A percentile compares a stretch with the other conserved stretches of the same genome.
phyloP scores from a whole-genome alignment of 23 tunicate genomes.

The Phallusia fumigata region DNA sequence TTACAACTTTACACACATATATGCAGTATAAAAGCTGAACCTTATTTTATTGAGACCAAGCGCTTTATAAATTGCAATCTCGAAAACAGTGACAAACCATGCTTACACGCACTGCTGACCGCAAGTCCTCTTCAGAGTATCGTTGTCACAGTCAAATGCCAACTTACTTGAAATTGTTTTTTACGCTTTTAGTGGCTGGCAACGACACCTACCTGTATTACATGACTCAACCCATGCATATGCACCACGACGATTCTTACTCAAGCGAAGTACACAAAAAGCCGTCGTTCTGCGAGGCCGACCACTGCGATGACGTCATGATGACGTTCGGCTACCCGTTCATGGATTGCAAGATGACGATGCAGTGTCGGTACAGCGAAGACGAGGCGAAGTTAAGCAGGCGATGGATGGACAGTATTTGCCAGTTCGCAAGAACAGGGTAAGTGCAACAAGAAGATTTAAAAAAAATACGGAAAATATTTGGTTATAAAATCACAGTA shows the following conservation, averaged over 20 bases:
- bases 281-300: slow-evolving; percentile 17
- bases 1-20: too few species aligned
- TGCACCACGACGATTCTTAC: neutral
- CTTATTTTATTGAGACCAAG: too few species aligned
- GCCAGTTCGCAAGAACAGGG: slow-evolving; percentile 23
- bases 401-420: slow-evolving; percentile 14
- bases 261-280: neutral
- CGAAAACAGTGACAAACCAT: too few species aligned
- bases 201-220: slow-evolving; percentile 8
- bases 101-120: too few species aligned
- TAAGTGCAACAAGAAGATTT: neutral
- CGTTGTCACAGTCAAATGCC: too few species aligned
- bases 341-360: neutral
- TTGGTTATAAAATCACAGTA: too few species aligned
- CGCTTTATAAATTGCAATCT: too few species aligned
- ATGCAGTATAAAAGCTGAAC: too few species aligned
- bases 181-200: neutral
- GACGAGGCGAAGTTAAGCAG: slow-evolving; percentile 26
- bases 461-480: too few species aligned
- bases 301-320: slow-evolving; percentile 28
- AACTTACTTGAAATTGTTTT: too few species aligned
- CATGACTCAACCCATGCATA: slow-evolving; percentile 10
- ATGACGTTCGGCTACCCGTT: slow-evolving; percentile 29
- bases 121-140: too few species aligned
- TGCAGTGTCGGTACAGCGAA: neutral